These are phyloP conservation scores for Heteronetta atricapilla DNA, from an alignment of 2,113 vertebrate genomes.

Conservation along the genomic window DNA sequence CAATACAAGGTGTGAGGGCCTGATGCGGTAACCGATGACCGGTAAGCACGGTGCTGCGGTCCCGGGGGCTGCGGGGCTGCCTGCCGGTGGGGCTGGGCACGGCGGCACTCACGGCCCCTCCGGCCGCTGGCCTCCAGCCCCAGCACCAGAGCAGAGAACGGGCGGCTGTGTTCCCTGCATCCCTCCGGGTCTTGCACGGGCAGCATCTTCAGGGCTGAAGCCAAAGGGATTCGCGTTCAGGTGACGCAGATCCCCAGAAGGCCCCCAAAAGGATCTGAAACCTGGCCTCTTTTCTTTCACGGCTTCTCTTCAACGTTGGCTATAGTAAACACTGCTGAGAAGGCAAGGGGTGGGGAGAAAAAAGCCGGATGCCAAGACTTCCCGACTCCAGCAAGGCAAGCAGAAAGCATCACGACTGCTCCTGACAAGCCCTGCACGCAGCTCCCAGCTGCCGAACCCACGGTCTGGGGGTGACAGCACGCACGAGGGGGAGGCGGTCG, in stretches of 20 bases:
- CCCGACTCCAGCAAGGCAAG: rapidly evolving
- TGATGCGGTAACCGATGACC: no score
- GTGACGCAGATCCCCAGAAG: rapidly evolving
- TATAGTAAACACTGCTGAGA: not conserved
- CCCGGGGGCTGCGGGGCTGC: no score
- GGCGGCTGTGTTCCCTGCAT: rapidly evolving
- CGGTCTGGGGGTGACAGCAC: no score
- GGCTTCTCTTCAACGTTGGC: rapidly evolving
- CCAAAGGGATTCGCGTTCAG: rapidly evolving
- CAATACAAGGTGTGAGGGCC: rapidly evolving
- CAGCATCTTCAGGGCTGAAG: not conserved
- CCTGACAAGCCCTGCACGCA: no score
- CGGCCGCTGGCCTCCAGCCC: rapidly evolving
- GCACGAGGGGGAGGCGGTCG: no score
- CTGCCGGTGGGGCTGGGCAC: no score
- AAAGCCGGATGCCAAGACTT: not conserved
- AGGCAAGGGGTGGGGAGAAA: not conserved
- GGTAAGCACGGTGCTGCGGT: no score
- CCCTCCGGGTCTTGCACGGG: rapidly evolving
- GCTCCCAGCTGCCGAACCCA: no score
- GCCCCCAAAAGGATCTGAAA: rapidly evolving
- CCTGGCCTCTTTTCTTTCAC: not conserved
- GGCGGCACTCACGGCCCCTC: not conserved
- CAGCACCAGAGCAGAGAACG: not conserved
- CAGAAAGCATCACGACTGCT: not conserved